phyloP scores from a whole-genome alignment of 2,888 invertebrate genomes.

The Tridacna crocea region DNA sequence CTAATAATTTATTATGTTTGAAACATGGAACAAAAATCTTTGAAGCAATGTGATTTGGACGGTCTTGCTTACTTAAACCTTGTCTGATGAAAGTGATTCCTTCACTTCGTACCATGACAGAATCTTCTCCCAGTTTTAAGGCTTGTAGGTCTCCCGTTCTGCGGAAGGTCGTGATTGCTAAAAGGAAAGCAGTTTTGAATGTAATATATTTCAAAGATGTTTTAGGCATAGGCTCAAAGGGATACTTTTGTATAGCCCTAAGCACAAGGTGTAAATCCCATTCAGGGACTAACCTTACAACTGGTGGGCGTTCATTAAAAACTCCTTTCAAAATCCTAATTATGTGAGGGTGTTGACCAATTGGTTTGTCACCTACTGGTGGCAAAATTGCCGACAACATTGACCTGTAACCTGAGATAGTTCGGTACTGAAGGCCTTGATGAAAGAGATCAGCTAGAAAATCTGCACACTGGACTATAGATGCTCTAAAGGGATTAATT shows the following conservation, averaged over 20 bases:
- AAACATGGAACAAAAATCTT: too few species aligned
- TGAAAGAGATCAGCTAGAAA: slow-evolving; percentile 30
- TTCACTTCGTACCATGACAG: too few species aligned
- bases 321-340: too few species aligned
- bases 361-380: not conserved
- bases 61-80: too few species aligned
- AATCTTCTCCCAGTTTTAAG: too few species aligned
- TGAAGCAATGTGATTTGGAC: too few species aligned
- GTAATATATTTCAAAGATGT: too few species aligned
- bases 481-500: slow-evolving; percentile 24
- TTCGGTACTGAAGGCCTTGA: slow-evolving; percentile 13
- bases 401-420: slow-evolving; percentile 28
- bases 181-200: too few species aligned
- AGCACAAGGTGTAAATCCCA: slow-evolving; percentile 21
- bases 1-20: too few species aligned
- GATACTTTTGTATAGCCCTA: not conserved
- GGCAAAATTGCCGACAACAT: slow-evolving; percentile 18
- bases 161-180: too few species aligned
- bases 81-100: too few species aligned
- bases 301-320: slow-evolving; percentile 25
- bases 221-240: slow-evolving; percentile 34
- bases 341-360: slow-evolving; percentile 30
- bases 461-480: slow-evolving; percentile 33
- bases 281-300: slow-evolving; percentile 14
- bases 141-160: too few species aligned